These are phyloP conservation scores for Nasonia longicornis DNA, from an alignment of 1,140 invertebrate species.

Conservation along the genomic window DNA sequence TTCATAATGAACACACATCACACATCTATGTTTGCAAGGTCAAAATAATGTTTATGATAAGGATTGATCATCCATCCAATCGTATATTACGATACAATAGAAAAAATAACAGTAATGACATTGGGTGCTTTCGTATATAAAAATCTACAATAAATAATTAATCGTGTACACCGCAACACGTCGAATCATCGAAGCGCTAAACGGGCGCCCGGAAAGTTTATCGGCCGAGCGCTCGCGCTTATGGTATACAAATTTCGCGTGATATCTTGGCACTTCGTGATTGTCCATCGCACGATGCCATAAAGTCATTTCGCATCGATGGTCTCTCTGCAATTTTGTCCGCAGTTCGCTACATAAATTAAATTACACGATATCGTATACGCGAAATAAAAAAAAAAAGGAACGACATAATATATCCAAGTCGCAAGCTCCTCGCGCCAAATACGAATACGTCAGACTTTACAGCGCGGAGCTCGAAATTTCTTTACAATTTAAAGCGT, in stretches of 20 bases:
- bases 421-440: not conserved
- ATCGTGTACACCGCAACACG: conserved; percentile 14
- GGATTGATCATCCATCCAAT: conserved; percentile 32
- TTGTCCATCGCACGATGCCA: conserved; percentile 49
- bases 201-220: not conserved
- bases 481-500: not conserved
- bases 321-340: not conserved
- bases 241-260: conserved; percentile 29
- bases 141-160: conserved; percentile 47
- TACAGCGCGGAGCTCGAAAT: not conserved
- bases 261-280: conserved; percentile 56
- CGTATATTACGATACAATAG: not conserved
- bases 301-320: conserved; percentile 16
- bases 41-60: conserved; percentile 29
- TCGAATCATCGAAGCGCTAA: not conserved
- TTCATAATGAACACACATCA: conserved; percentile 58
- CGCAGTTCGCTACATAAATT: conserved; percentile 17
- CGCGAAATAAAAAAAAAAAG: conserved; percentile 22
- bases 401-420: not conserved
- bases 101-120: conserved; percentile 48
- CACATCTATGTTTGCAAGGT: conserved; percentile 47
- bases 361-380: conserved; percentile 21
- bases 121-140: conserved; percentile 39
- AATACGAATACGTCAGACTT: not conserved
- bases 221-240: not conserved